phyloP scores from a whole-genome alignment of 2,888 invertebrate genomes.

The Hirtodrosophila alboralis region DNA sequence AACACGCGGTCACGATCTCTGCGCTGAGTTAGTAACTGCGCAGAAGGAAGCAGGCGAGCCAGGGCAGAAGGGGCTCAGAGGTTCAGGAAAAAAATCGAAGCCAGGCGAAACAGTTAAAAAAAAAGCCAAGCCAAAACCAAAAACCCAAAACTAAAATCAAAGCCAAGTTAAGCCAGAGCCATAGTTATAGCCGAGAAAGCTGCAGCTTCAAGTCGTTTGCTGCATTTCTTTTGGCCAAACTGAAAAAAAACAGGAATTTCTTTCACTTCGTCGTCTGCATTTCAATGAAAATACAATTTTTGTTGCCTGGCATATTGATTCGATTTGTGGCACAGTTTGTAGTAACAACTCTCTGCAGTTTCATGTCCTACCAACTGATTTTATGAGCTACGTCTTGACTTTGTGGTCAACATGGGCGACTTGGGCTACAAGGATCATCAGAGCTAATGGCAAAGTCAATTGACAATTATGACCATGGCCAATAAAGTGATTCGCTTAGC shows the following conservation, averaged over 20 bases:
- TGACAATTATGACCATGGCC: constrained; percentile 80
- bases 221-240: constrained; percentile 68
- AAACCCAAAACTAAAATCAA: constrained; percentile 57
- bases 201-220: constrained; percentile 31
- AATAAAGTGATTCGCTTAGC: constrained; percentile 71
- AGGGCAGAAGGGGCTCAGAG: constrained; percentile 13
- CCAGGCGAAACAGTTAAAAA: constrained; percentile 45
- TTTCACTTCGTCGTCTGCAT: constrained; percentile 68
- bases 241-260: constrained; percentile 69
- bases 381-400: constrained; percentile 15
- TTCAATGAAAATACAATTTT: constrained; percentile 74
- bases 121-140: too few relatives aligned
- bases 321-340: constrained; percentile 61
- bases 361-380: constrained; percentile 17
- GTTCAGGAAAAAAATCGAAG: constrained; percentile 60
- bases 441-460: constrained; percentile 80
- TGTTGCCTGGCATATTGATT: constrained; percentile 63
- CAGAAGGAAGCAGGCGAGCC: constrained; percentile 39
- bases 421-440: constrained; percentile 38
- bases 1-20: constrained; percentile 84
- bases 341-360: constrained; percentile 2
- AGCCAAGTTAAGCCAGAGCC: constrained; percentile 51
- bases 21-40: constrained; percentile 80
- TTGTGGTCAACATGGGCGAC: constrained; percentile 26
- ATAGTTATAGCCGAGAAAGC: constrained; percentile 69